phyloP scores from a whole-genome alignment of 1,140 invertebrate species.

The Leptinotarsa lineolata region DNA sequence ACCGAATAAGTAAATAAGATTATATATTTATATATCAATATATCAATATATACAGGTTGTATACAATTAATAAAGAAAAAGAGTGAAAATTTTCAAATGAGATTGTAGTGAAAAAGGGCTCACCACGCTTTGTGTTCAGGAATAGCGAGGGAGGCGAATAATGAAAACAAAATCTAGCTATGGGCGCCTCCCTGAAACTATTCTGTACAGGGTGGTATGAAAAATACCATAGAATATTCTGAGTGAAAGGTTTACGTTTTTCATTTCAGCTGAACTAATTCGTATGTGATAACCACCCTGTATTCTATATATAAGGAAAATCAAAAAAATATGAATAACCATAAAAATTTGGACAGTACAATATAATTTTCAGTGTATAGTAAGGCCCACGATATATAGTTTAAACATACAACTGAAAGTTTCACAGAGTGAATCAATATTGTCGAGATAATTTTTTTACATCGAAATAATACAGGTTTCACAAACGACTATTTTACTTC shows the following conservation, averaged over 20 bases:
- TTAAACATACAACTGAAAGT: conserved; percentile 58
- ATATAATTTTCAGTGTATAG: conserved; percentile 58
- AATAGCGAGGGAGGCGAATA: not conserved
- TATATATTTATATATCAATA: conserved; percentile 53
- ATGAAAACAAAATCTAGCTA: not conserved
- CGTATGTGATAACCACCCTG: not conserved
- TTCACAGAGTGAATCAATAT: conserved; percentile 58
- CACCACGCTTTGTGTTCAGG: not conserved
- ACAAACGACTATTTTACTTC: conserved; percentile 44
- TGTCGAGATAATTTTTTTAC: conserved; percentile 58
- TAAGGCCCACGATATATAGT: conserved; percentile 60
- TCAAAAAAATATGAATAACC: conserved; percentile 34
- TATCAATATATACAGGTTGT: conserved; percentile 57
- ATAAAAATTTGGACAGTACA: conserved; percentile 58
- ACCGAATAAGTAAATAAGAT: conserved; percentile 54
- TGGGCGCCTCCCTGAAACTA: not conserved
- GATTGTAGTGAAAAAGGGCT: not conserved
- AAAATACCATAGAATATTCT: no score
- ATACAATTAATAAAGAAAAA: conserved; percentile 49
- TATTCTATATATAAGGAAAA: not conserved
- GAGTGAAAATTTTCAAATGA: not conserved
- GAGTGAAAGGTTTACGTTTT: no score
- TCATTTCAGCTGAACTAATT: no score
- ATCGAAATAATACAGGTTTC: conserved; percentile 50
- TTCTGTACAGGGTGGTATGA: conserved; percentile 16